Evolutionary conservation across 2,113 vertebrate species (phyloP).

Genomic region (Bostrychus sinensis): DNA sequence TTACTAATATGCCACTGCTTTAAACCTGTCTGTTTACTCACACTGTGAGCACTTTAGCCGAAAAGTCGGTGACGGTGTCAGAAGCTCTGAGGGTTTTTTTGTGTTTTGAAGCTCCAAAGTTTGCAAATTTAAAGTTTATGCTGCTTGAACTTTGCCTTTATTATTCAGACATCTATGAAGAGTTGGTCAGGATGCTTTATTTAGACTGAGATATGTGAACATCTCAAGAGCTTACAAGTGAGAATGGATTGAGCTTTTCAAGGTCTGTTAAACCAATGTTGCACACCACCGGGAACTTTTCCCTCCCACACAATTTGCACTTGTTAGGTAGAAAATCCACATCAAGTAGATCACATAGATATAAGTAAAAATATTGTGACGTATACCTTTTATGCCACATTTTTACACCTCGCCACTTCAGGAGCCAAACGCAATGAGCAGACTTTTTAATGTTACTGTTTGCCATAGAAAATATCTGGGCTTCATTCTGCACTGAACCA

Average conservation of each 20-base stretch:
- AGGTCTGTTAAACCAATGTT: constrained; percentile 5
- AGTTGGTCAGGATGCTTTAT: background rate
- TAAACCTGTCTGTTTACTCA: constrained; percentile 26
- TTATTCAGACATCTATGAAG: constrained; percentile 4
- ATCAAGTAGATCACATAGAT: background rate
- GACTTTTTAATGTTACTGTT: constrained; percentile 4
- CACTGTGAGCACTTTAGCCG: constrained; percentile 34
- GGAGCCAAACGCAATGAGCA: constrained; percentile 23
- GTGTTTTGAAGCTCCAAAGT: constrained; percentile 3
- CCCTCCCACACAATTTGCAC: constrained; percentile 28
- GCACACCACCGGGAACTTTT: constrained; percentile 28
- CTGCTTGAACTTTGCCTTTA: constrained; percentile 14
- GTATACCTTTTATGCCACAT: background rate
- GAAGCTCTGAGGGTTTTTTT: background rate
- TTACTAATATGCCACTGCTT: constrained; percentile 53
- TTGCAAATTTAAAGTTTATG: constrained; percentile 1
- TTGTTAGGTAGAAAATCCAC: constrained; percentile 16
- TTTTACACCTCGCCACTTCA: constrained; percentile 26
- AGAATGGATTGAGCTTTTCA: background rate
- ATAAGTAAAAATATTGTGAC: background rate
- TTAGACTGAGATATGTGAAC: background rate
- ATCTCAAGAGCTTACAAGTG: background rate
- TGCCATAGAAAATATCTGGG: background rate
- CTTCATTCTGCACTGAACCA: background rate
- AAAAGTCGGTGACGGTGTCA: background rate